phyloP scores from a whole-genome alignment of 64 coral and sea anemone genomes.

The Montipora cactus region DNA sequence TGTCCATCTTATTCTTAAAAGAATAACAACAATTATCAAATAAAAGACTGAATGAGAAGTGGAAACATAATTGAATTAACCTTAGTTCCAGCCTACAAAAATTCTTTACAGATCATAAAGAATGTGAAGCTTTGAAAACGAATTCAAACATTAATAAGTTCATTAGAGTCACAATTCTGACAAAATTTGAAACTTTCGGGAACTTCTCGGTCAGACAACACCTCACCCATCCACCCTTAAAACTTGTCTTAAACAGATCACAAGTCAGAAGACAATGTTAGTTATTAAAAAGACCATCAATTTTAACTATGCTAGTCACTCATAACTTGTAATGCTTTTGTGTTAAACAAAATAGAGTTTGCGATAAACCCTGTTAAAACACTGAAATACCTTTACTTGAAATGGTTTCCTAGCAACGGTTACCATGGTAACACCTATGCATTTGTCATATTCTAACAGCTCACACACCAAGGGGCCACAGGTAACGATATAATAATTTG shows the following conservation, averaged over 20 bases:
- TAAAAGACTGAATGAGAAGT: slow-evolving; percentile 1
- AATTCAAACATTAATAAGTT: neutral
- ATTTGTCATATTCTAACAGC: too few relatives aligned
- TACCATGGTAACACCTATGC: neutral
- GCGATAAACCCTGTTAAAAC: neutral
- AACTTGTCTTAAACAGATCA: neutral
- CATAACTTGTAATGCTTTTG: neutral
- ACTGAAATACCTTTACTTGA: neutral
- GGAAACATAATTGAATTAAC: neutral
- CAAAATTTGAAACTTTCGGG: neutral
- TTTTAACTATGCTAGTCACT: slow-evolving; percentile 4
- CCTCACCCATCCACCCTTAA: neutral
- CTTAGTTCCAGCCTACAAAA: neutral
- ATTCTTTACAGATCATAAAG: neutral
- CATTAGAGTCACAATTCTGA: slow-evolving; percentile 1
- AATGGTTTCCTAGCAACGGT: neutral
- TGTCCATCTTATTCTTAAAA: neutral
- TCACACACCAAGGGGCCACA: too few relatives aligned
- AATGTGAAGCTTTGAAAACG: neutral
- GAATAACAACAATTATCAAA: slow-evolving; percentile 13
- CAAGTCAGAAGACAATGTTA: neutral
- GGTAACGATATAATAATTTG: too few relatives aligned
- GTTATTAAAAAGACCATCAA: neutral
- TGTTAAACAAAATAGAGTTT: neutral
- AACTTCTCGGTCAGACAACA: neutral